Conservation (phyloP, 2,797 vertebrate genomes). For the Anguilla pacifica region DNA sequence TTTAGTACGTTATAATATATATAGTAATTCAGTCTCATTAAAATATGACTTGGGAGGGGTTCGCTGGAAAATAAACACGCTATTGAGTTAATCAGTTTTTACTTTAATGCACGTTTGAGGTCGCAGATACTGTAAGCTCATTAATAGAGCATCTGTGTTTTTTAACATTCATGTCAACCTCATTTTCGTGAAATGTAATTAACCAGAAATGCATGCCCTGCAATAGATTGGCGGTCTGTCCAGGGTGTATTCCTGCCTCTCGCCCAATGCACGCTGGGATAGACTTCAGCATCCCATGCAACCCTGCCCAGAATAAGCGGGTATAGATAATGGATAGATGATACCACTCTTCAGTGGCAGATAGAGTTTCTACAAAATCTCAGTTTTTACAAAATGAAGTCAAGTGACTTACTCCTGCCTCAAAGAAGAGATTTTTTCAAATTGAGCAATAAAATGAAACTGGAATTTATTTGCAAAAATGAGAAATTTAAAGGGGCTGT, state of each 20-base stretch:
- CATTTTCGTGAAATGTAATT: background rate
- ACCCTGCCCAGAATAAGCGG: too few relatives aligned
- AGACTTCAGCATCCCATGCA: too few relatives aligned
- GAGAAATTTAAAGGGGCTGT: background rate
- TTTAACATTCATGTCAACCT: background rate
- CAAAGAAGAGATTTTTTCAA: background rate
- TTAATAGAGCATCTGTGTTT: conserved; percentile 1
- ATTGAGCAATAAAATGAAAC: background rate
- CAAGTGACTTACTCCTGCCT: background rate
- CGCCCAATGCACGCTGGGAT: too few relatives aligned
- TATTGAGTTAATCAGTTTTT: background rate
- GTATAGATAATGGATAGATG: background rate
- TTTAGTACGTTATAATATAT: background rate
- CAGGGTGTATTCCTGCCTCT: too few relatives aligned
- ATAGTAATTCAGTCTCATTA: background rate
- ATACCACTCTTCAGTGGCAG: background rate
- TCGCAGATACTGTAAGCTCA: background rate
- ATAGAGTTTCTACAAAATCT: background rate
- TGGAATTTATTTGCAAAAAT: background rate
- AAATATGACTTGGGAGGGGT: background rate
- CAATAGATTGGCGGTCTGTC: too few relatives aligned
- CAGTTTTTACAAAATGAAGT: background rate
- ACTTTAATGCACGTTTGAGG: background rate
- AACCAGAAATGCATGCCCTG: background rate
- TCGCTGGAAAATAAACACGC: background rate